Evolutionary conservation across 2,888 invertebrate species (phyloP), one percentile per base, ranked within the genome.

Genomic region (Ephialtes manifestator): DNA sequence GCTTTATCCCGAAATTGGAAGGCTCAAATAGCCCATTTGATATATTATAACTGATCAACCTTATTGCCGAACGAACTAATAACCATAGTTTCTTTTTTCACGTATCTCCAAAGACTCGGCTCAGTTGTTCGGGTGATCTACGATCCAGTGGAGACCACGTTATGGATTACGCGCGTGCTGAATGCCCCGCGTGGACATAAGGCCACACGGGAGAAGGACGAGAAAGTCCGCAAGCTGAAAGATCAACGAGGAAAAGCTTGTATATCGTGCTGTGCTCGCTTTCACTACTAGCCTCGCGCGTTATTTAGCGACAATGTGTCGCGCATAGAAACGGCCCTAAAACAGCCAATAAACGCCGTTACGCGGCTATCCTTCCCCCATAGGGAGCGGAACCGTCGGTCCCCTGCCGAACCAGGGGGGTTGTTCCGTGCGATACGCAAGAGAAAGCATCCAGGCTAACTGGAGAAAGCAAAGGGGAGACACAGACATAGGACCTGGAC

Each of bases 321-420:
- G 93, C 92, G 94, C 94, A 94, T 94, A 94, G 94, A 94, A 94
- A 94, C 93, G 91, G 93, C 93, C 94, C 91, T 92, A 91, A 94
- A 94, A 93, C 90, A 94, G 94, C 93, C 93, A 94, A 94, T 94
- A 94, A 94, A 93, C 91, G 93, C 91, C 90, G 91, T 90, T 92
- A 90, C 89, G 91, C 89, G 91, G 89, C 90, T 88, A 84, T 86
- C 88, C 89, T 88, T 84, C 84, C 87, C 83, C 78, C 83, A 13
- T 24, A 31, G 60, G 63, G 63, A 58, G 46, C 10, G 43, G n/a
- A 39, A 75, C 11, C 63, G 48, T 15, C 28, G 74, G 28, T 46
- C 58, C 74, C 72, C 55, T 13, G 58, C 58, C 28, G 46, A 28
- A 58, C 15, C 58, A 11, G 71, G 71, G 72, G 58, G 15, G 46